Conservation (phyloP, 2,113 vertebrate genomes). For the Galeopterus variegatus region DNA sequence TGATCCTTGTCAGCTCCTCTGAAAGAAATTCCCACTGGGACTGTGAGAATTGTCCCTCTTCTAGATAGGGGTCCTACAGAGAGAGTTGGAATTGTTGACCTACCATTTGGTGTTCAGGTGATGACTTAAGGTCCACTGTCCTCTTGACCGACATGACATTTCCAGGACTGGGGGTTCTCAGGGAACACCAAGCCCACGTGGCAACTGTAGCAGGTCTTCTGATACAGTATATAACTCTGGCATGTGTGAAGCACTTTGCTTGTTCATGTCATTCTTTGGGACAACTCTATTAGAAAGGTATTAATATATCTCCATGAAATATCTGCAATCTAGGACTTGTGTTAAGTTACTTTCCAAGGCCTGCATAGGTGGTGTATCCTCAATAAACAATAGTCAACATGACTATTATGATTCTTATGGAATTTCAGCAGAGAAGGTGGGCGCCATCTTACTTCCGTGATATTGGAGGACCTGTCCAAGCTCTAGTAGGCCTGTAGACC, state of each 20-base stretch:
- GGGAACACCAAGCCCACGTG: neutral
- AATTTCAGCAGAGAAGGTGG: neutral
- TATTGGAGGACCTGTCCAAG: neutral
- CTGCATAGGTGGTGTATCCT: neutral
- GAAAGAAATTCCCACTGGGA: neutral
- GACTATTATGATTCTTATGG: neutral
- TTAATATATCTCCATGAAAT: neutral
- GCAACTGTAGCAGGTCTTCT: no score
- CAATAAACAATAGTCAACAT: neutral
- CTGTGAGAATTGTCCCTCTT: neutral
- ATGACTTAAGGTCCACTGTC: neutral
- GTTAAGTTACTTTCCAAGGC: neutral
- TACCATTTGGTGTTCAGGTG: neutral
- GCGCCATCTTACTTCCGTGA: neutral
- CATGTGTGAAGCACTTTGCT: neutral
- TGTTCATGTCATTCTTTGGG: neutral
- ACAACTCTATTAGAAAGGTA: neutral
- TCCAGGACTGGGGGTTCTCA: neutral
- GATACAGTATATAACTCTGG: neutral
- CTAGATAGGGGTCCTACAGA: neutral
- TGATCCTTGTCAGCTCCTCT: neutral
- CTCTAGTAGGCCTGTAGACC: neutral
- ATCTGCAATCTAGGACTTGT: neutral
- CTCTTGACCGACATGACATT: neutral
- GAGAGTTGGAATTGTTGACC: neutral